Evolutionary conservation across 37 sponge, comb jelly and placozoan genomes (phyloP).

Genomic region (Beroe forskalii): DNA sequence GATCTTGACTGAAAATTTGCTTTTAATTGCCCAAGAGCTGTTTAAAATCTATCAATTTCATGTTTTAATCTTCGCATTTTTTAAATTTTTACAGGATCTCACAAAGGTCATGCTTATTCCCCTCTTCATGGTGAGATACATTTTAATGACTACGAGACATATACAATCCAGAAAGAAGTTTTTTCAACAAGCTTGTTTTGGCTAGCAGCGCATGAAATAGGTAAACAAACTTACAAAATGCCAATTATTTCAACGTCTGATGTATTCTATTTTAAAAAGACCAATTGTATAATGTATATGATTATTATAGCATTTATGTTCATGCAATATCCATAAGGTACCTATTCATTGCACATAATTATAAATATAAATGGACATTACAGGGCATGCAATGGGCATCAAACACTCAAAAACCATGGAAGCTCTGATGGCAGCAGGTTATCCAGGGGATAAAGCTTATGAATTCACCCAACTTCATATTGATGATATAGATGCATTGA

Average conservation of each 20-base stretch:
- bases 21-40: too few species aligned
- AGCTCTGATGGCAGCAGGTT: conserved; percentile 17
- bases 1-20: too few species aligned
- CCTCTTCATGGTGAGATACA: conserved; percentile 42
- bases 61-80: too few species aligned
- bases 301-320: not conserved
- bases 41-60: too few species aligned
- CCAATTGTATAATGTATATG: not conserved
- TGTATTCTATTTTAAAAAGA: too few species aligned
- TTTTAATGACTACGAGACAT: conserved; percentile 40
- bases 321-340: too few species aligned
- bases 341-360: too few species aligned
- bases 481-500: conserved; percentile 3
- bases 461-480: not conserved
- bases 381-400: conserved; percentile 49
- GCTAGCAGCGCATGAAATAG: conserved; percentile 36
- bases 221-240: not conserved
- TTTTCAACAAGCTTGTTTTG: not conserved
- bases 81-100: not conserved
- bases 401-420: not conserved
- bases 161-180: not conserved
- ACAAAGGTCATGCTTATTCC: conserved; percentile 16
- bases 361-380: too few species aligned
- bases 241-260: too few species aligned
- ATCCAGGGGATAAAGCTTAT: not conserved